phyloP scores from a whole-genome alignment of 2,888 invertebrate genomes.

The Nephrotoma appendiculata region DNA sequence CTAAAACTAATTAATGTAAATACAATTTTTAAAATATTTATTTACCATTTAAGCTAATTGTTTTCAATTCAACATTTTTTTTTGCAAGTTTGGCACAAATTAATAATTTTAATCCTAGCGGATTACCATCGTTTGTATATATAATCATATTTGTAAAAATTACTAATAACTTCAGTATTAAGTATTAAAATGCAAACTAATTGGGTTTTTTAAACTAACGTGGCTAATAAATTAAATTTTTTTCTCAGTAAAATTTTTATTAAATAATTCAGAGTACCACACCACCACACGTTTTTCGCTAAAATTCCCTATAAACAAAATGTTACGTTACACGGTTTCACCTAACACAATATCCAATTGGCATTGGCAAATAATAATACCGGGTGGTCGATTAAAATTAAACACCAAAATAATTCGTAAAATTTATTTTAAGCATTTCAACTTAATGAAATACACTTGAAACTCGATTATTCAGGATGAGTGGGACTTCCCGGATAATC shows the following conservation, averaged over 20 bases:
- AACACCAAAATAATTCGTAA: no score
- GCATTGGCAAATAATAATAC: no score
- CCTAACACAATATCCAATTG: no score
- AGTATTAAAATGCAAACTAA: not conserved
- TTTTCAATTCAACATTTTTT: constrained; percentile 38
- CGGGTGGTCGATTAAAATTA: no score
- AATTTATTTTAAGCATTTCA: no score
- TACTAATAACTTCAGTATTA: not conserved
- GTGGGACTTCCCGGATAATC: no score
- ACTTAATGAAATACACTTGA: no score
- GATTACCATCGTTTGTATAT: constrained; percentile 62
- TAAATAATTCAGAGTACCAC: not conserved
- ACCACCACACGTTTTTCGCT: not conserved
- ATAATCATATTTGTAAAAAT: constrained; percentile 44
- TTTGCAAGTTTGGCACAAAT: constrained; percentile 52
- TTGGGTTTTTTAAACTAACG: not conserved
- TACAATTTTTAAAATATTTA: not conserved
- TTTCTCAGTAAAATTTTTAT: not conserved
- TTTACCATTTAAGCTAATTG: constrained; percentile 46
- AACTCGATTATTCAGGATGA: no score
- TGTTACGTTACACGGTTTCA: no score
- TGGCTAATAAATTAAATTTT: not conserved
- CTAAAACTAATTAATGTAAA: not conserved
- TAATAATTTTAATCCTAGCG: constrained; percentile 56
- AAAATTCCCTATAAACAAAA: not conserved